Conservation (phyloP, 2,113 vertebrate species). For the Chloebia gouldiae region DNA sequence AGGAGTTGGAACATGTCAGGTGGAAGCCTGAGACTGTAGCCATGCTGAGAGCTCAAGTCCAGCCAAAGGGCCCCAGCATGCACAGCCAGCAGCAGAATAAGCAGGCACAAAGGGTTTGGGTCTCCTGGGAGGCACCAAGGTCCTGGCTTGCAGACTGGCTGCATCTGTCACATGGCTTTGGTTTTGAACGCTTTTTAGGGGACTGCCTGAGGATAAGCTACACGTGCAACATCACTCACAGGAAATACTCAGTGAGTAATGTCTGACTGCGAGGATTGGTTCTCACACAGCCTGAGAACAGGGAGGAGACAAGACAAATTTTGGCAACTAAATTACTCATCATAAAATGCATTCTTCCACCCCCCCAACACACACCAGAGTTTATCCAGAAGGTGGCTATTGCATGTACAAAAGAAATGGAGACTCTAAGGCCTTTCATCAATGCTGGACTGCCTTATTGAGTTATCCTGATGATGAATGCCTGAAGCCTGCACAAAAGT, state of each 20-base stretch:
- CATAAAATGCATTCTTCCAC: background rate
- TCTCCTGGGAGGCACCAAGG: background rate
- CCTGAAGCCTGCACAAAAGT: slow-evolving; percentile 4
- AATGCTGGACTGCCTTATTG: background rate
- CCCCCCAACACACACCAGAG: background rate
- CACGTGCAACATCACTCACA: background rate
- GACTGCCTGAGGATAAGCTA: background rate
- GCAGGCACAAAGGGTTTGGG: background rate
- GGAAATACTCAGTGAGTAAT: background rate
- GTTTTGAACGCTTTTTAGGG: background rate
- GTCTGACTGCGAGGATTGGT: background rate
- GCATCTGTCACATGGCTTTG: background rate
- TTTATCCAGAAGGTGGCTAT: slow-evolving; percentile 1
- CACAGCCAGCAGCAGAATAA: background rate
- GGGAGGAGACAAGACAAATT: background rate
- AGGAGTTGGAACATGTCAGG: background rate
- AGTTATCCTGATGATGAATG: slow-evolving; percentile 50
- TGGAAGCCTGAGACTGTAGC: background rate
- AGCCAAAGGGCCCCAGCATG: background rate
- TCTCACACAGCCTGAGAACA: background rate
- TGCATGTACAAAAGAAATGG: background rate
- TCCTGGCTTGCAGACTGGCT: background rate
- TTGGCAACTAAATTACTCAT: background rate
- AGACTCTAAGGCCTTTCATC: background rate
- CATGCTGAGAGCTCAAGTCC: accelerated